Conservation (phyloP, 2,888 invertebrate genomes). For the Netelia melanura region DNA sequence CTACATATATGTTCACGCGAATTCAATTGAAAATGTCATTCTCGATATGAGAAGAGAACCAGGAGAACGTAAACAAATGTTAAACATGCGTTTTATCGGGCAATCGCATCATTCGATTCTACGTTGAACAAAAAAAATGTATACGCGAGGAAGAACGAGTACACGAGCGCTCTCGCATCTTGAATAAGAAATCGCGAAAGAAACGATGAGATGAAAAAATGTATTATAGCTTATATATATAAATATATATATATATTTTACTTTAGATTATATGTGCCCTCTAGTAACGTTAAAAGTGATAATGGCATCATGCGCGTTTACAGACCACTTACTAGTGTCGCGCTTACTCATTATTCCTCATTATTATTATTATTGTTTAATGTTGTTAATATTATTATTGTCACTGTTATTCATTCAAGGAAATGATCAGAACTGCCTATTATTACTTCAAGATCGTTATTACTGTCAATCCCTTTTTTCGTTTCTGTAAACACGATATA, state of each 20-base stretch:
- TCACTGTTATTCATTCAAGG: conserved; percentile 61
- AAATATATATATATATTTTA: conserved; percentile 46
- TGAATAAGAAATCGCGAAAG: conserved; percentile 46
- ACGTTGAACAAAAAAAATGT: conserved; percentile 53
- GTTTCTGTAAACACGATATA: conserved; percentile 47
- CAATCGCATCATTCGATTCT: conserved; percentile 5
- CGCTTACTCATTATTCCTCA: conserved; percentile 65
- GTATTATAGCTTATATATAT: conserved; percentile 67
- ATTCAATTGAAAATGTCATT: conserved; percentile 9
- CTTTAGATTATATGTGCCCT: conserved; percentile 65
- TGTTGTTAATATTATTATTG: conserved; percentile 63
- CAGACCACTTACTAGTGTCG: conserved; percentile 63
- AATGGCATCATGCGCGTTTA: conserved; percentile 63
- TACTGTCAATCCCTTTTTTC: conserved; percentile 66
- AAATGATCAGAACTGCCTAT: conserved; percentile 57
- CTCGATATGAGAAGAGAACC: neutral
- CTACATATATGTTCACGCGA: neutral
- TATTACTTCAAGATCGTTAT: conserved; percentile 67
- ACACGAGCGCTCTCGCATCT: neutral
- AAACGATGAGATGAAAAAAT: conserved; percentile 53
- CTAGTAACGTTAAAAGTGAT: conserved; percentile 61
- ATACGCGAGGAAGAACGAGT: conserved; percentile 49
- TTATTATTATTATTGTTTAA: conserved; percentile 60
- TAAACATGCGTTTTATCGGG: neutral
- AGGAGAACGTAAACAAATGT: neutral